phyloP scores from a whole-genome alignment of 2,113 vertebrate genomes.

The Morone saxatilis region DNA sequence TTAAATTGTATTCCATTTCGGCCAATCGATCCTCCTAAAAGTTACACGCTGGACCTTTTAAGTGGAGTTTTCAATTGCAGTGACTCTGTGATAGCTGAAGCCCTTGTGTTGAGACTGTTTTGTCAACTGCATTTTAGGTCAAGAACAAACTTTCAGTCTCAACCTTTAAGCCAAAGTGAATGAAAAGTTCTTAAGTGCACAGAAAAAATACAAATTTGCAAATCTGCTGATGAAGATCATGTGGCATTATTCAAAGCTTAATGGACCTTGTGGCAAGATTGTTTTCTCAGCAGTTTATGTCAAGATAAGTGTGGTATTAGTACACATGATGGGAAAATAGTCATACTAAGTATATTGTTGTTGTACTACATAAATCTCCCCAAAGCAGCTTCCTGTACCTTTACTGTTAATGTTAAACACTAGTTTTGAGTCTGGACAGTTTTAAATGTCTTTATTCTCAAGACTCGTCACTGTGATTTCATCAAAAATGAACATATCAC shows the following conservation, averaged over 20 bases:
- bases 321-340: neutral
- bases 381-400: neutral
- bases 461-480: neutral
- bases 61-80: neutral
- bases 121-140: too few relatives aligned
- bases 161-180: neutral
- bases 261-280: neutral
- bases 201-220: neutral
- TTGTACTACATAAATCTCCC: neutral
- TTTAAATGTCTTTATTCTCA: neutral
- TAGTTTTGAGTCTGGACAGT: neutral
- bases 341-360: neutral
- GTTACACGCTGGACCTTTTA: neutral
- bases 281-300: too few relatives aligned
- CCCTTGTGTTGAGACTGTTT: too few relatives aligned
- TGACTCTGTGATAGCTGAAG: neutral
- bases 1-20: too few relatives aligned
- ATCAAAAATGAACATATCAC: neutral
- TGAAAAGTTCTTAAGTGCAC: neutral
- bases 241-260: neutral
- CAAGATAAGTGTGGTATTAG: neutral
- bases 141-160: neutral
- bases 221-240: neutral
- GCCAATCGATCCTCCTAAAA: too few relatives aligned
- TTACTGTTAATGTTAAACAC: neutral